phyloP scores from a whole-genome alignment of 2,797 vertebrate genomes.

The Pogonophryne albipinna region DNA sequence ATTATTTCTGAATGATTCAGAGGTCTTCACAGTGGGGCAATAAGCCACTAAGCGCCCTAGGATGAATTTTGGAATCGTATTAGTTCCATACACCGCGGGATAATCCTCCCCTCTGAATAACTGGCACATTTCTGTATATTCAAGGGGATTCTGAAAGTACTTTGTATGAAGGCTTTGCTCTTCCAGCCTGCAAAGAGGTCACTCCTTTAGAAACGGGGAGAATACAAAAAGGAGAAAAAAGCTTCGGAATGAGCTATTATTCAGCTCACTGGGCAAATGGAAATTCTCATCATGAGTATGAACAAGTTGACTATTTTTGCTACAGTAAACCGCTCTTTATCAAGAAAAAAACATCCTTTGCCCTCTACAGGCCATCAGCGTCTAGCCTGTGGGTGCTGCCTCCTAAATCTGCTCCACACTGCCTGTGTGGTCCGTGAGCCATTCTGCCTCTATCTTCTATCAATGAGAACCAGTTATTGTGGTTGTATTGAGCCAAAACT shows the following conservation, averaged over 20 bases:
- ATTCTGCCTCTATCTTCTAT: conserved; percentile 34
- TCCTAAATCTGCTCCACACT: conserved; percentile 53
- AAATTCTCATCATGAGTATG: conserved; percentile 57
- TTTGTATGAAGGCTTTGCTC: conserved; percentile 74
- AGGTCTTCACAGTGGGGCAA: conserved; percentile 70
- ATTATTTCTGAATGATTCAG: conserved; percentile 71
- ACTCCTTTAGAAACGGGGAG: conserved; percentile 59
- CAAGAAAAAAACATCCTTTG: conserved; percentile 13
- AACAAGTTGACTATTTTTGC: conserved; percentile 54
- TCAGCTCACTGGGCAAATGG: conserved; percentile 67
- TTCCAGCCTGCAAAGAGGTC: conserved; percentile 78
- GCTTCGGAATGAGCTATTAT: conserved; percentile 60
- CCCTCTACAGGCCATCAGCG: conserved; percentile 48
- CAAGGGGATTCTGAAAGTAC: conserved; percentile 64
- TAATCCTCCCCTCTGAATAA: conserved; percentile 80
- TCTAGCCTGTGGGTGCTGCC: conserved; percentile 35
- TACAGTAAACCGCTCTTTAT: conserved; percentile 64
- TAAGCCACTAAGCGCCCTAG: conserved; percentile 73
- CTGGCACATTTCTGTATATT: conserved; percentile 78
- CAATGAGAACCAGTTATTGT: conserved; percentile 24
- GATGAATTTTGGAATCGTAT: conserved; percentile 77
- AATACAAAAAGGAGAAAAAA: conserved; percentile 41
- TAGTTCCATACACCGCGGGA: conserved; percentile 78
- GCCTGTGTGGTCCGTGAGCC: conserved; percentile 42
- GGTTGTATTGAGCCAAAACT: conserved; percentile 11